Conservation (phyloP, 1,140 invertebrate species). For the Acyrthosiphon pisum region DNA sequence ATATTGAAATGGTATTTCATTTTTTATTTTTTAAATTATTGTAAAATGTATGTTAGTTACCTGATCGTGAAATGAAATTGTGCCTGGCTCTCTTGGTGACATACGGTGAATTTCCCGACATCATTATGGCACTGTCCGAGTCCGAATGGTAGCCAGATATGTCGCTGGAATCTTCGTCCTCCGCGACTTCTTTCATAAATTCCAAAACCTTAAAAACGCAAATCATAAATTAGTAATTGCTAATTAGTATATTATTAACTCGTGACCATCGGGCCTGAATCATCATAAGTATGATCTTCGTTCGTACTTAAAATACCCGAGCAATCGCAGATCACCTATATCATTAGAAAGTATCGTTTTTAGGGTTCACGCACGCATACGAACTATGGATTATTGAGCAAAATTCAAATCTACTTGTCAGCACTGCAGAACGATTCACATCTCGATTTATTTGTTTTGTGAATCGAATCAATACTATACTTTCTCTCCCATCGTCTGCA, state of each 20-base stretch:
- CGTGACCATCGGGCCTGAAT: background rate
- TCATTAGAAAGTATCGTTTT: conserved; percentile 41
- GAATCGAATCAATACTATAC: conserved; percentile 16
- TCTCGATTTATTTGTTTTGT: conserved; percentile 31
- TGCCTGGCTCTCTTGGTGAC: conserved; percentile 65
- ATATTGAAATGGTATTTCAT: background rate
- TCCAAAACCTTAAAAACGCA: conserved; percentile 69
- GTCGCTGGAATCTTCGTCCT: conserved; percentile 66
- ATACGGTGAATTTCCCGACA: conserved; percentile 68
- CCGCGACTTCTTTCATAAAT: conserved; percentile 72
- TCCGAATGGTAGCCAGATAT: conserved; percentile 81
- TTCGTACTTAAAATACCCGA: background rate
- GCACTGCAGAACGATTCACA: background rate
- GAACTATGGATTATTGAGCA: background rate
- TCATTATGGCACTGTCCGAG: conserved; percentile 76
- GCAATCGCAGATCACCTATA: background rate
- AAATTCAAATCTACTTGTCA: background rate
- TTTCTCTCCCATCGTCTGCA: background rate
- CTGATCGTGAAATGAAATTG: conserved; percentile 67
- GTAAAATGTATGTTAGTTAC: conserved; percentile 60
- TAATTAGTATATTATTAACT: background rate
- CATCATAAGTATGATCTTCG: background rate
- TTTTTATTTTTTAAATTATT: background rate
- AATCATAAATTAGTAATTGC: background rate
- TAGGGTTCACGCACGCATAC: background rate